A percentile compares a stretch with the other conserved stretches of the same genome.
Conservation (phyloP, 2,797 vertebrate species). For the Scarus forsteni region DNA sequence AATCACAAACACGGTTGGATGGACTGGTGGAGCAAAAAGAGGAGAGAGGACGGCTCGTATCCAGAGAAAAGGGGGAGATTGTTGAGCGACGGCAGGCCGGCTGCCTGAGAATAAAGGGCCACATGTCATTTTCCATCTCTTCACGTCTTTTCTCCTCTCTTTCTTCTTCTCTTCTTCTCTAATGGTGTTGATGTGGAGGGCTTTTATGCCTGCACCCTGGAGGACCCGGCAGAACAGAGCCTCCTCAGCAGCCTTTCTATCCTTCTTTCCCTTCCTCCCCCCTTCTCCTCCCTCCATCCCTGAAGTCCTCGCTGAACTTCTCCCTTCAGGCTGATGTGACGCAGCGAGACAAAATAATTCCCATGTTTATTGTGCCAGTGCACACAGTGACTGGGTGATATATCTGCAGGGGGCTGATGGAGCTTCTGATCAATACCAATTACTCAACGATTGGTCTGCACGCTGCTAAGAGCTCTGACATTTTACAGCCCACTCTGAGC, state of each 20-base stretch:
- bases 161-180: slow-evolving; percentile 43
- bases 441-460: slow-evolving; percentile 19
- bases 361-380: slow-evolving; percentile 20
- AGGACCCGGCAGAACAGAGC: slow-evolving; percentile 28
- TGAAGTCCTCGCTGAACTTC: neutral
- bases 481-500: slow-evolving; percentile 11
- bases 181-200: slow-evolving; percentile 52
- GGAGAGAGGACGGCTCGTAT: slow-evolving; percentile 10
- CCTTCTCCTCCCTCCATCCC: neutral
- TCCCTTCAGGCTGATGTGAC: slow-evolving; percentile 2
- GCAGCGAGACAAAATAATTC: slow-evolving; percentile 11
- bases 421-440: slow-evolving; percentile 47
- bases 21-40: slow-evolving; percentile 10
- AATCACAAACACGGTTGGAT: slow-evolving; percentile 19
- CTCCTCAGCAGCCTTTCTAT: slow-evolving; percentile 6
- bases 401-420: slow-evolving; percentile 33
- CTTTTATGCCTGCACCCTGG: slow-evolving; percentile 31
- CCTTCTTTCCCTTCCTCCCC: neutral
- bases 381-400: slow-evolving; percentile 18
- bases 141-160: slow-evolving; percentile 28
- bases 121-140: slow-evolving; percentile 54
- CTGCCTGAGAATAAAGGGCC: slow-evolving; percentile 26
- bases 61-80: slow-evolving; percentile 9
- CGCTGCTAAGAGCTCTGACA: slow-evolving; percentile 31
- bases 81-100: slow-evolving; percentile 1